These are phyloP conservation scores for Diglossa cyanea DNA, from an alignment of 2,797 vertebrate genomes.

Conservation along the genomic window DNA sequence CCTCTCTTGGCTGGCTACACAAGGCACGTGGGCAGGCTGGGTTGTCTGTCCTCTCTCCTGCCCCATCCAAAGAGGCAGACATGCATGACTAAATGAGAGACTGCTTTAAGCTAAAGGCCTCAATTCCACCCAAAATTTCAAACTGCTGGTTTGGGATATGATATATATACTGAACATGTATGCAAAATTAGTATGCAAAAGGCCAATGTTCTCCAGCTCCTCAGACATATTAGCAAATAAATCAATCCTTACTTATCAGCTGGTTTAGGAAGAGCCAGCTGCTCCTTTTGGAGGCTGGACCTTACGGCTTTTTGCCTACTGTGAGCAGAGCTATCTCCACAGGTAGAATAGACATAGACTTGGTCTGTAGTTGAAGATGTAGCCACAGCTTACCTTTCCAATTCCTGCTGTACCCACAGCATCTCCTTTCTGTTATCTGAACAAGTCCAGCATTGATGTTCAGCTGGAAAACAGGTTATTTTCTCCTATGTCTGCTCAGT, in stretches of 20 bases:
- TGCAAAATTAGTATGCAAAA: neutral
- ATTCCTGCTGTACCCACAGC: neutral
- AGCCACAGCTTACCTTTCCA: neutral
- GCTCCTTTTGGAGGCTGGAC: neutral
- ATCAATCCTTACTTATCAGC: neutral
- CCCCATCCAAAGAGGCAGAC: neutral
- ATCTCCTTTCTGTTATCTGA: neutral
- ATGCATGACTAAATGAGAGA: neutral
- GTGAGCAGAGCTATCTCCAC: neutral
- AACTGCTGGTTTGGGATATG: neutral
- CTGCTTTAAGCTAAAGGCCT: neutral
- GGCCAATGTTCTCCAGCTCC: neutral
- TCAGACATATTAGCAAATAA: neutral
- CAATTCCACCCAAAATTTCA: neutral
- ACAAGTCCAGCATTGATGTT: neutral
- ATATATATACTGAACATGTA: neutral
- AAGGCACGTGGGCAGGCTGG: neutral
- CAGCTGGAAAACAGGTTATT: neutral
- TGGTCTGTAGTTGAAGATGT: neutral
- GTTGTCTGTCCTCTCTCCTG: too few species aligned
- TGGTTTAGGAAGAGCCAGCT: neutral
- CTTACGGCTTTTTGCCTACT: neutral
- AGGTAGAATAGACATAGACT: rapidly evolving
- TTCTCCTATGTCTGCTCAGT: neutral
- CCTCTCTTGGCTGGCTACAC: neutral